A percentile compares a stretch with the other conserved stretches of the same genome.
Evolutionary conservation across 2,888 invertebrate genomes (phyloP).

Genomic region (Sesamia inferens): DNA sequence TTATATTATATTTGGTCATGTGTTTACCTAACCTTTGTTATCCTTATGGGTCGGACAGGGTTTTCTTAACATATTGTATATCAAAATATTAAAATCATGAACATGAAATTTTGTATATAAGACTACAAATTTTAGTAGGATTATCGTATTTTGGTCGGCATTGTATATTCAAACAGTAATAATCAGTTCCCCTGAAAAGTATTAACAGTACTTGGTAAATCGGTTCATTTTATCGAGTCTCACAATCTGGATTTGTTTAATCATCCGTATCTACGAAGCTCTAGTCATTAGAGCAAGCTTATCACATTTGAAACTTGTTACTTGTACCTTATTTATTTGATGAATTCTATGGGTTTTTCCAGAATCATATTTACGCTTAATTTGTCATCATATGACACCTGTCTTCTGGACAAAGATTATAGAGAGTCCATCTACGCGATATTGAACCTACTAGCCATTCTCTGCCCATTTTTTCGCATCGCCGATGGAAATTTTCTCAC

Average conservation of each 20-base stretch:
- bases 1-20: too few species aligned
- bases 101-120: too few species aligned
- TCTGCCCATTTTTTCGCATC: conserved; percentile 18
- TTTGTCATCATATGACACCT: neutral
- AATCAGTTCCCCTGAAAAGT: conserved; percentile 7
- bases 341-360: too few species aligned
- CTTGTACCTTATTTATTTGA: neutral
- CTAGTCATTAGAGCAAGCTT: conserved; percentile 17
- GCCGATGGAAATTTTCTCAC: conserved; percentile 41
- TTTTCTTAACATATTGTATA: too few species aligned
- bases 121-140: too few species aligned
- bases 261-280: conserved; percentile 26
- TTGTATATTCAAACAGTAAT: neutral
- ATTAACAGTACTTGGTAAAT: conserved; percentile 23
- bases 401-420: neutral
- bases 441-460: conserved; percentile 6
- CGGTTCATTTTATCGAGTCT: conserved; percentile 5
- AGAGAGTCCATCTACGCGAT: neutral
- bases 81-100: too few species aligned
- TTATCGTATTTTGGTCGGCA: neutral
- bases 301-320: conserved; percentile 4
- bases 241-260: conserved; percentile 31
- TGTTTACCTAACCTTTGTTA: too few species aligned
- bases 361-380: neutral
- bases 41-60: too few species aligned